Base-by-base conservation (phyloP, 2,797 vertebrate genomes). In the Huso huso region DNA sequence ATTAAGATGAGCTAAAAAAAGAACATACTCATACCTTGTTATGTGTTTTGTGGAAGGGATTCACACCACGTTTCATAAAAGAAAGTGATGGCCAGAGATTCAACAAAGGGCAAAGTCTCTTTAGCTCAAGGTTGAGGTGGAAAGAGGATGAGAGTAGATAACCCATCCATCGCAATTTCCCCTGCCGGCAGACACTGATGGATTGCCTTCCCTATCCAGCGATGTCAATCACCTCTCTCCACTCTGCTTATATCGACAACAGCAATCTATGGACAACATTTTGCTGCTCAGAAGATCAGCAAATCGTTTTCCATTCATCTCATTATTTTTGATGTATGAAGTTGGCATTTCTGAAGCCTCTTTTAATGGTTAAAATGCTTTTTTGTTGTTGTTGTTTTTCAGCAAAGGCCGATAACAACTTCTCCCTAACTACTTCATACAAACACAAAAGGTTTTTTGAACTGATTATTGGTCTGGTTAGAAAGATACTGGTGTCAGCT, bases 381-480 rank as follows among this genome's bases (percentile, higher is more conserved):
- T 55, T 10, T 55, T 55, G 52, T 18, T 18, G 52, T 18, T 18
- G 37, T 37, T 37, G 37, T 37, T 37, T 37, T n/a, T 55, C 53
- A 55, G 10, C n/a, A 55, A 55, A 55, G 53, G 53, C 9, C 7
- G n/a, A 7, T 55, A 55, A 55, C 53, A 55, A 10, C 10, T 55
- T 55, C 3, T 37, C 37, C 37, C 37, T 37, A 37, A 37, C 37
- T 37, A 5, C 37, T 37, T 37, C 37, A 37, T 37, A 37, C 37
- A 37, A 55, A 11, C 18, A 59, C 10, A 18, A 37, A 48, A 37
- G 48, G 53, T 70, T 71, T 75, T 71, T 66, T 76, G 78, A 82
- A 86, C 80, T 79, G 81, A 86, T 85, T 77, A 77, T 81, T 72
- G 7, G 53, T 69, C 61, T 69, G 70, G 71, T 73, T 75, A 78